phyloP scores from a whole-genome alignment of 2,888 invertebrate genomes.

The Hemaris fuciformis region DNA sequence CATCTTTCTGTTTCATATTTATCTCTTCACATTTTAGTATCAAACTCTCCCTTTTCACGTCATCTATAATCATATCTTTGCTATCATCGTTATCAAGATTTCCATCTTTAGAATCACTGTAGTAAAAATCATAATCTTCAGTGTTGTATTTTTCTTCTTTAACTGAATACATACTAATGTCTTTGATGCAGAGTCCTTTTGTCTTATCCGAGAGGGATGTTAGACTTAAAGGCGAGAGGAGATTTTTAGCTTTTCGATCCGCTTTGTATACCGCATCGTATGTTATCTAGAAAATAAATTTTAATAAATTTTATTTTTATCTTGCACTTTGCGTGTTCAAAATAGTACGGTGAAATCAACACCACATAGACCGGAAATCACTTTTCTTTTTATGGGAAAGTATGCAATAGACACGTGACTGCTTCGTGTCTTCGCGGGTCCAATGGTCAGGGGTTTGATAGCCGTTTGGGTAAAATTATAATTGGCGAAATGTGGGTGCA shows the following conservation, averaged over 20 bases:
- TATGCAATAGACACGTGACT: no score
- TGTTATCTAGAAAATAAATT: slow-evolving; percentile 35
- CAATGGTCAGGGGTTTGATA: no score
- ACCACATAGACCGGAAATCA: no score
- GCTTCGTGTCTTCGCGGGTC: no score
- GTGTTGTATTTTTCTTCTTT: background rate
- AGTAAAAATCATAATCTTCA: background rate
- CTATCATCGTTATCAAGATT: background rate
- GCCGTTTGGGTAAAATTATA: no score
- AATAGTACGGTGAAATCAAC: no score
- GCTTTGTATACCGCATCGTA: slow-evolving; percentile 56
- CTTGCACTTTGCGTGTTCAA: no score
- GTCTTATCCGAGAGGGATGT: slow-evolving; percentile 17
- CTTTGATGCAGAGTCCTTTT: background rate
- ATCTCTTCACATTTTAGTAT: slow-evolving; percentile 22
- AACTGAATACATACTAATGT: background rate
- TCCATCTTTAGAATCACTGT: background rate
- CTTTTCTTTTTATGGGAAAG: no score
- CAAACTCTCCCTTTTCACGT: background rate
- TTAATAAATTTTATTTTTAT: background rate
- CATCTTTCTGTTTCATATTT: slow-evolving; percentile 16
- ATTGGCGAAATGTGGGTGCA: no score
- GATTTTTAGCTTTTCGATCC: slow-evolving; percentile 36
- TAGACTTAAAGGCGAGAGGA: slow-evolving; percentile 41
- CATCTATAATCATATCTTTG: background rate